A percentile compares a stretch with the other conserved stretches of the same genome.
Conservation (phyloP, 2,113 vertebrate species). For the Ivindomyrus marchei region DNA sequence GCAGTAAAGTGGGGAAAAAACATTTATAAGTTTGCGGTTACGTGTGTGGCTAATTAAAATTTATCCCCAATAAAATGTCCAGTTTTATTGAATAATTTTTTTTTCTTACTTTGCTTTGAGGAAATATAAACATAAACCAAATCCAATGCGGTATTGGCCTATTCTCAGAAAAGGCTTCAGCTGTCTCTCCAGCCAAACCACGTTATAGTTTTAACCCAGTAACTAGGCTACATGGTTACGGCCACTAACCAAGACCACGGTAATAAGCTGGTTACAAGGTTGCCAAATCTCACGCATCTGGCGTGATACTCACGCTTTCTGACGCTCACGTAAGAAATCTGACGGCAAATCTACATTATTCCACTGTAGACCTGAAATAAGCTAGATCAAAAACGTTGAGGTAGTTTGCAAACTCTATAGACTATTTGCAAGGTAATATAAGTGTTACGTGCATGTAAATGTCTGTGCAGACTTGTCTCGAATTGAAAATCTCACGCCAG, state of each 20-base stretch:
- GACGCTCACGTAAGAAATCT: not conserved
- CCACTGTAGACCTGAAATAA: not conserved
- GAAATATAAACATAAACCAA: not conserved
- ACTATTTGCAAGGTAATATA: not conserved
- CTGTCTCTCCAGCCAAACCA: not conserved
- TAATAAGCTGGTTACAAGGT: not conserved
- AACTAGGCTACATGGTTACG: not conserved
- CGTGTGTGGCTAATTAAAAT: not conserved
- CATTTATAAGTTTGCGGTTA: not conserved
- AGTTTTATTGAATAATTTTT: not conserved
- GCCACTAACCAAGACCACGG: not conserved
- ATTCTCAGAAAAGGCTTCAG: not conserved
- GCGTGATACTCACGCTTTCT: not conserved
- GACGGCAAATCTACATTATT: not conserved
- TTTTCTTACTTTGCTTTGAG: not conserved
- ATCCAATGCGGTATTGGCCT: not conserved
- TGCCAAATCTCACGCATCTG: not conserved
- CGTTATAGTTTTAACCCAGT: not conserved
- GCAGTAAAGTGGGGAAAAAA: not conserved
- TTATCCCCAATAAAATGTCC: not conserved
- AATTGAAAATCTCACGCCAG: not conserved
- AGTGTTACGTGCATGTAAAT: not conserved
- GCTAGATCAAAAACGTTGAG: not conserved
- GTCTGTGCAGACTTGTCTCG: not conserved
- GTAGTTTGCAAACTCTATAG: not conserved